Base-by-base conservation (phyloP, 2,797 vertebrate genomes). In the Sebastes kiyomatsui region DNA sequence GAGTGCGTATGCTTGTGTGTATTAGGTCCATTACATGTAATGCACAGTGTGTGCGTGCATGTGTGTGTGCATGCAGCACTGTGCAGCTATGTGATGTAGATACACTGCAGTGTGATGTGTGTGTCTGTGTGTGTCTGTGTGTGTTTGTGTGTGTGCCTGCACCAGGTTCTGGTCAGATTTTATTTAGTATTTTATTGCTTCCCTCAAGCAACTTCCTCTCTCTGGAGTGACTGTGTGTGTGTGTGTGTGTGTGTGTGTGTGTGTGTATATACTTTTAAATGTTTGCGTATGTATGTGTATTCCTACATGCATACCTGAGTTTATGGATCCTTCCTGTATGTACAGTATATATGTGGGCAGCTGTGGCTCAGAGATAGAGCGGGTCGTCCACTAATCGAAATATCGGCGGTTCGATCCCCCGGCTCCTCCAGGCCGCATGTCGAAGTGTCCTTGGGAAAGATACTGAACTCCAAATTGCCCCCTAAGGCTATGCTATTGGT, bases 101-200 rank as follows among this genome's bases (percentile, higher is more conserved):
- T 46, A 32, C 35, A 59, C 66, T 86, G 75, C 67, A 64, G 33
- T 66, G 33, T 28, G 52, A 18, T 80, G n/a, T 58, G 25, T 76
- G 65, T 71, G 67, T 75, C 8, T 52, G 49, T n/a, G 49, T n/a
- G 49, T 52, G 49, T 20, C 3, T 52, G 8, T n/a, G 49, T 52
- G 49, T n/a, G 49, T 54, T 9, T n/a, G 7, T 54, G 49, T 16
- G n/a, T 22, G 9, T 22, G 49, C 10, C 7, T 77, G 71, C 38
- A 72, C 8, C 32, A 69, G 32, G 73, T 72, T 84, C 52, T 6
- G 25, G 11, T 56, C 11, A 81, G 88, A 54, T n/a, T 54, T 54
- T 54, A 54, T 54, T 22, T 11, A 22, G n/a, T 22, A 54, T 90
- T 90, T 83, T 90, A 92, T 87, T 93, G 77, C 82, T 76, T 87